phyloP scores from a whole-genome alignment of 1,140 invertebrate genomes.

The Drosophila elegans region DNA sequence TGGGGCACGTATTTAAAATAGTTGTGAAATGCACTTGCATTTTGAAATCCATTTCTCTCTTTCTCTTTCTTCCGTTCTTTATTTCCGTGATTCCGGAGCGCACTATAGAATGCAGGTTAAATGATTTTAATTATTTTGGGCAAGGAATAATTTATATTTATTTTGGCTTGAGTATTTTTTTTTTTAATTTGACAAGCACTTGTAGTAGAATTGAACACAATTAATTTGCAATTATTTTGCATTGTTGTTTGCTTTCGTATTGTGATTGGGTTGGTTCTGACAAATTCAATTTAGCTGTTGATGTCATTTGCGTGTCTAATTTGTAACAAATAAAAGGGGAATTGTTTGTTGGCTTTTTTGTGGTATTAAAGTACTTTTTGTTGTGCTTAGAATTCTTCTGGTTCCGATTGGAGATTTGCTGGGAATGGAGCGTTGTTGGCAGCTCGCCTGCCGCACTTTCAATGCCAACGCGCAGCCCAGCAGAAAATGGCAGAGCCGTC shows the following conservation, averaged over 20 bases:
- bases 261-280: constrained; percentile 18
- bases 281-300: constrained; percentile 44
- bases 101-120: constrained; percentile 39
- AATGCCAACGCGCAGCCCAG: constrained; percentile 69
- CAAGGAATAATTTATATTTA: neutral
- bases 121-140: constrained; percentile 5
- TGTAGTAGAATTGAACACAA: constrained; percentile 54
- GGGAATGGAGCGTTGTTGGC: constrained; percentile 71
- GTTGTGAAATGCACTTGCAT: constrained; percentile 32
- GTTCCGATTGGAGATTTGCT: constrained; percentile 23
- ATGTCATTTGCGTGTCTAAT: constrained; percentile 56
- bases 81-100: constrained; percentile 6
- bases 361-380: constrained; percentile 4
- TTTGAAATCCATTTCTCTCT: constrained; percentile 4
- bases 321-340: constrained; percentile 20
- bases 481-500: constrained; percentile 57
- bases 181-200: constrained; percentile 47
- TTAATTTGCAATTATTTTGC: constrained; percentile 60
- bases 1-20: constrained; percentile 36
- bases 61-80: constrained; percentile 15
- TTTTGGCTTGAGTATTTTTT: constrained; percentile 2
- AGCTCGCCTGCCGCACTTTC: constrained; percentile 75
- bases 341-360: constrained; percentile 17
- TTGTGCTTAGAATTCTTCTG: constrained; percentile 34
- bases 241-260: constrained; percentile 47